Percentiles rank a stretch among this genome's conserved stretches.
These are phyloP conservation scores for Aphrophora alni DNA, from an alignment of 2,888 invertebrate species.

Conservation along the genomic window DNA sequence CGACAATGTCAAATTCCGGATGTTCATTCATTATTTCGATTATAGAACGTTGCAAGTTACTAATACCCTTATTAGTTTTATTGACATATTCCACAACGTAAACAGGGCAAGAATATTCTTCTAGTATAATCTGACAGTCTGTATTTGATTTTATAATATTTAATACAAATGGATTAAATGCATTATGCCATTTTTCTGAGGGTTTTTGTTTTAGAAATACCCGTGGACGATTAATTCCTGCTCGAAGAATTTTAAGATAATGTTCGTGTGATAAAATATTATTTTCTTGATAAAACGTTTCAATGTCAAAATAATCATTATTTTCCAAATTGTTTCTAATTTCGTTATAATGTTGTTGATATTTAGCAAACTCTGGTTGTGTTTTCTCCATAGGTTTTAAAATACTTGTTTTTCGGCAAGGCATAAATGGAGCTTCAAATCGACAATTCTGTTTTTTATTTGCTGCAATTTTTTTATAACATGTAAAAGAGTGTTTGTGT, in stretches of 20 bases:
- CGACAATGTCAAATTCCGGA: constrained; percentile 54
- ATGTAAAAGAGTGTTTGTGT: constrained; percentile 54
- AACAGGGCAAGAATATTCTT: constrained; percentile 55
- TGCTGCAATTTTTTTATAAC: constrained; percentile 52
- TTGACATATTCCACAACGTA: constrained; percentile 57
- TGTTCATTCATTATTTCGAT: constrained; percentile 50
- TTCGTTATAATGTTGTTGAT: not conserved
- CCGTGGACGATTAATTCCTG: not conserved
- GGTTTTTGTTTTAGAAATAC: not conserved
- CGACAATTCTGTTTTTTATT: constrained; percentile 45
- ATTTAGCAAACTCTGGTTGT: not conserved
- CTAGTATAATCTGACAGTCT: constrained; percentile 53
- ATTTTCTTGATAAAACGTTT: not conserved
- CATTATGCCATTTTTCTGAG: constrained; percentile 19
- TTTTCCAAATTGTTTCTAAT: no score
- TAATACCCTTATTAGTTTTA: constrained; percentile 37
- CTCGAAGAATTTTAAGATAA: constrained; percentile 33
- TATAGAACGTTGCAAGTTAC: constrained; percentile 33
- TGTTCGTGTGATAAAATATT: constrained; percentile 6
- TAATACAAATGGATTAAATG: constrained; percentile 7
- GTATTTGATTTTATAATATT: constrained; percentile 48
- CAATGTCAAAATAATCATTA: not conserved
- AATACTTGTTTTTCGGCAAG: constrained; percentile 52
- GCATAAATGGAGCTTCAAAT: constrained; percentile 55
- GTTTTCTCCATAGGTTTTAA: constrained; percentile 53